Evolutionary conservation across 2,888 invertebrate genomes (phyloP).

Genomic region (Ochropacha duplaris): DNA sequence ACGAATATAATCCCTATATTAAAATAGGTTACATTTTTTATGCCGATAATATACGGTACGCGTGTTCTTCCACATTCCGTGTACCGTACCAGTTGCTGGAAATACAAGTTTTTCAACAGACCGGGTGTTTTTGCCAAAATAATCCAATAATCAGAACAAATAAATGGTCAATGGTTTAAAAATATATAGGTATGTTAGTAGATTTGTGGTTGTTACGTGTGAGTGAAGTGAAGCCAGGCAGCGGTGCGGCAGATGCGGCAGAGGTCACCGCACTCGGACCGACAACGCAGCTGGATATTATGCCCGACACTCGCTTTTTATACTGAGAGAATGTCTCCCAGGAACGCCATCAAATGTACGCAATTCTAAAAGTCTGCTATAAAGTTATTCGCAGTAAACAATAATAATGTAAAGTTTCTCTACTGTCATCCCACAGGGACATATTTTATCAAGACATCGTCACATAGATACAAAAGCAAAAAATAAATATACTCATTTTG

Average conservation of each 20-base stretch:
- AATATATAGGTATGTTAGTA: conserved; percentile 27
- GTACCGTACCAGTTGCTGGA: conserved; percentile 17
- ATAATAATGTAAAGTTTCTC: background rate
- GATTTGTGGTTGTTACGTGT: conserved; percentile 57
- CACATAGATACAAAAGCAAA: conserved; percentile 14
- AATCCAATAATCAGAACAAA: conserved; percentile 6
- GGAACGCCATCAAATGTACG: conserved; percentile 42
- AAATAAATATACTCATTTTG: background rate
- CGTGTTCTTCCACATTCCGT: conserved; percentile 24
- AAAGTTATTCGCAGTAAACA: conserved; percentile 24
- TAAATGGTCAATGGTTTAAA: background rate
- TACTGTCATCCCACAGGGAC: background rate
- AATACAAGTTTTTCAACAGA: conserved; percentile 19
- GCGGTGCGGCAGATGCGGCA: conserved; percentile 62
- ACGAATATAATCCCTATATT: background rate
- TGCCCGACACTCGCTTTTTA: conserved; percentile 60
- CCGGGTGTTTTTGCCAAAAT: conserved; percentile 15
- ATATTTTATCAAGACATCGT: conserved; percentile 12
- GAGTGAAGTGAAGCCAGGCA: conserved; percentile 56
- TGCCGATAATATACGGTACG: conserved; percentile 8
- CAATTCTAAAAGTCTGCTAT: conserved; percentile 30
- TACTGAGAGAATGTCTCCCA: conserved; percentile 34
- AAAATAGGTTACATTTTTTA: background rate
- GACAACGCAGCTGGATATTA: conserved; percentile 66
- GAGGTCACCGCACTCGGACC: conserved; percentile 70